Evolutionary conservation across 2,797 vertebrate genomes (phyloP), one percentile per base, ranked within the genome.

Genomic region (Martes flavigula): DNA sequence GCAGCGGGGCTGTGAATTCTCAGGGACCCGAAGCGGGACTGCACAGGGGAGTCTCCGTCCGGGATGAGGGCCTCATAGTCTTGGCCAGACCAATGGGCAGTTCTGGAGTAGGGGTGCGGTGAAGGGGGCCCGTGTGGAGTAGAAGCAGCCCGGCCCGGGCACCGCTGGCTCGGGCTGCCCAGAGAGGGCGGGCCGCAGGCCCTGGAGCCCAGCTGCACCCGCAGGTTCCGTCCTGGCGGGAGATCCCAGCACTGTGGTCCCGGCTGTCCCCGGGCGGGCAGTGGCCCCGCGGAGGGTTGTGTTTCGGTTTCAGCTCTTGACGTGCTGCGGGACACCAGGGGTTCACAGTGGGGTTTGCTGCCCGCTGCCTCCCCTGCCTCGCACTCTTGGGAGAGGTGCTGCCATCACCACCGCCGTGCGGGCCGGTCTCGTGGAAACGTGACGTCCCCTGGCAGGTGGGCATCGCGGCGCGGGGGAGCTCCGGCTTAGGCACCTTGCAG

Each of bases 181-280:
- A 14, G 85, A 46, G 60, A 54, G 30, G 21, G 20, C 3, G 25
- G 48, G n/a, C 23, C 17, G 0, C 32, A 56, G 27, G 17, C 17
- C 18, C 10, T 14, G 32, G 43, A 25, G 20, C 51, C 18, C 27
- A 48, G 3, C 12, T 0, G 2, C 5, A 54, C 8, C 0, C 0
- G 12, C 2, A 10, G 17, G n/a, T 46, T 72, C 46, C 51, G 48
- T 78, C 64, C 38, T 15, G 13, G 60, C 38, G 66, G 38, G 11
- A 72, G 72, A 64, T 25, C 17, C 79, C 51, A 51, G 58, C 0
- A 0, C 54, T 32, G 7, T 1, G 0, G 54, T n/a, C 48, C 25
- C 0, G 0, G 40, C 78, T 30, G 64, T 14, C 51, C 14, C 0
- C 38, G 6, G 0, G 0, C 9, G 75, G 75, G 30, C 70, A 40